Evolutionary conservation across 2,888 invertebrate species (phyloP), one percentile per base, ranked within the genome.

Genomic region (Hypercompe scribonia): DNA sequence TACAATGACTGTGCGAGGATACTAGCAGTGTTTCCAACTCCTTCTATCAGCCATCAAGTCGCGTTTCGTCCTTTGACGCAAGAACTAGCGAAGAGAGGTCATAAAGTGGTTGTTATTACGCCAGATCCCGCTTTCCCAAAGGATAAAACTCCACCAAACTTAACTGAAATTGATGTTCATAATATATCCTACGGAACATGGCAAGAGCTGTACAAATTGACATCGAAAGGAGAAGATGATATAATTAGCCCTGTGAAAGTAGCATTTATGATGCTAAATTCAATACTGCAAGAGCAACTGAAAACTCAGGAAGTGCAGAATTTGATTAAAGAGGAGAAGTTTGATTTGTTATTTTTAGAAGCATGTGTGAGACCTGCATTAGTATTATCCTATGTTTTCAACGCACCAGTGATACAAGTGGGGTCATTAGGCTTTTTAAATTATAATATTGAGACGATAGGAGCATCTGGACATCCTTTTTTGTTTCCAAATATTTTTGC

Each of bases 81-180:
- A 39, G 65, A 65, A 39, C 65, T 65, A 0, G 65, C 39, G 0
- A 65, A 65, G n/a, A 34, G 18, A 65, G 65, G 65, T 3, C 65
- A 65, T 28, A 42, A 65, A 28, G 65, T 65, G 39, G n/a, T n/a
- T 28, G n/a, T 65, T 42, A 13, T 65, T 7, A 39, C 81, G 4
- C 66, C 80, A 33, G 80, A 80, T 61, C 80, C 80, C 2, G 79
- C 70, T 0, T 78, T 76, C 11, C 33, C 71, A 1, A 91, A 92
- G 36, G 91, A 94, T 68, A 72, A 83, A 24, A 77, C 85, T 1
- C 83, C 92, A 2, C 68, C 78, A 7, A 92, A 91, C 72, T 70
- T 91, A 1, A 91, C 86, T 28, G 89, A 92, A 84, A 90, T 92
- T 0, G 89, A 91, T 75, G 78, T 91, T 0, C 89, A 90, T 24